Conservation (phyloP, 2,888 invertebrate genomes). For the Choristoneura rosaceana region DNA sequence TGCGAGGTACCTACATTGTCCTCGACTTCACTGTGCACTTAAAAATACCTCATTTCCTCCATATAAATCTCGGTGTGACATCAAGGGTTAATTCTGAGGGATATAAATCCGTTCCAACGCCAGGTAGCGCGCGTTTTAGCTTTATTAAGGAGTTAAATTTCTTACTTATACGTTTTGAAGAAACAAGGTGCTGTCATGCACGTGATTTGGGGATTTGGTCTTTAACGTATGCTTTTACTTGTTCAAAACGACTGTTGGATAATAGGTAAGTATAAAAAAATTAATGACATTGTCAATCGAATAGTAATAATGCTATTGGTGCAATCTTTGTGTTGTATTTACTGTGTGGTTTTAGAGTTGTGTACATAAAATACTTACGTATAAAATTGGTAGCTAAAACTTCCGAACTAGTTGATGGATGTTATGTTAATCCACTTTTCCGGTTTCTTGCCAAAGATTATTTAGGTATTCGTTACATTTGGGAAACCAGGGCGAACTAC, state of each 20-base stretch:
- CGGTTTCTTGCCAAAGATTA: background rate
- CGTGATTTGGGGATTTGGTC: constrained; percentile 10
- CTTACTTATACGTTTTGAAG: constrained; percentile 27
- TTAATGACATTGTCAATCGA: background rate
- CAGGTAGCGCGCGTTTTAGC: constrained; percentile 40
- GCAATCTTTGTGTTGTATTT: background rate
- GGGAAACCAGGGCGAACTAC: background rate
- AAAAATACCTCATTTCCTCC: constrained; percentile 75
- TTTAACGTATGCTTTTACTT: background rate
- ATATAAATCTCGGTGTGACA: constrained; percentile 76
- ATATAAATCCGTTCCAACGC: constrained; percentile 67
- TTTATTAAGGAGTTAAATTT: constrained; percentile 41
- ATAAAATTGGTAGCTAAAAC: background rate
- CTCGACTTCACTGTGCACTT: constrained; percentile 49
- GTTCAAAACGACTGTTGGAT: background rate
- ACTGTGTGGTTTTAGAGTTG: no score
- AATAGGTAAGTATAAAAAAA: background rate
- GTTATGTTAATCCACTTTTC: constrained; percentile 7
- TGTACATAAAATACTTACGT: no score
- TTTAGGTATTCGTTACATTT: background rate
- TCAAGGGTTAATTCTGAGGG: constrained; percentile 74
- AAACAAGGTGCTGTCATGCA: constrained; percentile 12
- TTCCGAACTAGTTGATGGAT: background rate
- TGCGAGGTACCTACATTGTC: background rate
- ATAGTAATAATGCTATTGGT: no score